A percentile compares a stretch with the other conserved stretches of the same genome.
Evolutionary conservation across 2,113 vertebrate species (phyloP).

Genomic region (Silurus glanis): DNA sequence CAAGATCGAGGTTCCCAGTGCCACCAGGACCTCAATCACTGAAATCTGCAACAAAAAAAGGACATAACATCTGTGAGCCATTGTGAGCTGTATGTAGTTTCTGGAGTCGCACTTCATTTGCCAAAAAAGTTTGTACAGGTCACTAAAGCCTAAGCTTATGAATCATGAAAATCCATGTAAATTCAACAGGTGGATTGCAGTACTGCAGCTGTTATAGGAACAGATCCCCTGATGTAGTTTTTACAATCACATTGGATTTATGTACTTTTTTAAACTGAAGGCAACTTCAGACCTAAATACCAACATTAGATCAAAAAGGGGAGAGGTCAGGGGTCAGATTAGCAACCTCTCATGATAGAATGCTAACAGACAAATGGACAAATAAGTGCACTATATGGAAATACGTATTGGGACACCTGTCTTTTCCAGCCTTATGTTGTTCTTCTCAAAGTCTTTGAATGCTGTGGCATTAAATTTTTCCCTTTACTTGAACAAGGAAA

Average conservation of each 20-base stretch:
- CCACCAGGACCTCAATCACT: slow-evolving; percentile 70
- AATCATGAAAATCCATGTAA: not conserved
- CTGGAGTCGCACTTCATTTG: not conserved
- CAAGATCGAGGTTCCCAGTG: slow-evolving; percentile 70
- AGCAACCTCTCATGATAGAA: not conserved
- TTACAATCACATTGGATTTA: not conserved
- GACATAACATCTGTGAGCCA: not conserved
- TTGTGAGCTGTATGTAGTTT: not conserved
- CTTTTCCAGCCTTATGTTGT: too few relatives aligned
- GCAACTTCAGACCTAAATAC: not conserved
- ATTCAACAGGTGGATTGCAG: not conserved
- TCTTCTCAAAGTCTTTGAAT: too few relatives aligned
- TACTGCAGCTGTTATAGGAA: not conserved
- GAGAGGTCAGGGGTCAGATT: too few relatives aligned
- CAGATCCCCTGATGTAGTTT: not conserved
- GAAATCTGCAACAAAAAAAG: slow-evolving; percentile 62
- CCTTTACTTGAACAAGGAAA: too few relatives aligned
- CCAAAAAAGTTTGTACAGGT: not conserved
- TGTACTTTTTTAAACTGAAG: not conserved
- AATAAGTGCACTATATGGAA: not conserved
- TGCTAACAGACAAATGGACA: not conserved
- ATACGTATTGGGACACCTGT: too few relatives aligned
- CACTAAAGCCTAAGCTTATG: not conserved
- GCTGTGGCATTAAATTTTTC: too few relatives aligned
- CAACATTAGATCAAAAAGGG: not conserved